Evolutionary conservation across 2,797 vertebrate genomes (phyloP).

Genomic region (Agapornis canus): DNA sequence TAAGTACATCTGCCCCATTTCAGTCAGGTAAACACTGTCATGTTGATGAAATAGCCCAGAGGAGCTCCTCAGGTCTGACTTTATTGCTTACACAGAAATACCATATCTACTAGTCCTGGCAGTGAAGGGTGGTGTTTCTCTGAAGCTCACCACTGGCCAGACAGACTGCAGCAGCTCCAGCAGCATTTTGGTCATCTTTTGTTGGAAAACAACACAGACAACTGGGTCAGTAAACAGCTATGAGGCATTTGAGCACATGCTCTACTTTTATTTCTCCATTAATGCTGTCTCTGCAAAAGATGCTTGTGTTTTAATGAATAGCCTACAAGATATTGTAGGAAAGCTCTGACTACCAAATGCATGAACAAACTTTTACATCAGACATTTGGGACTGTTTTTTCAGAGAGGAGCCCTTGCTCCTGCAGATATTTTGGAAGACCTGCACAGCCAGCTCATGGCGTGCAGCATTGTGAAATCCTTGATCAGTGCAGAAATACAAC

Average conservation of each 20-base stretch:
- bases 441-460: not conserved
- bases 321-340: not conserved
- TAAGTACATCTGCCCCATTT: slow-evolving; percentile 6
- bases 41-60: slow-evolving; percentile 22
- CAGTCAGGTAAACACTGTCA: slow-evolving; percentile 23
- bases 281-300: not conserved
- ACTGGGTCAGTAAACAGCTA: not conserved
- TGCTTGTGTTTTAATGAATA: not conserved
- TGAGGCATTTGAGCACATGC: not conserved
- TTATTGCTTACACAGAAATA: not conserved
- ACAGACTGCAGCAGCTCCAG: not conserved
- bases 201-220: not conserved
- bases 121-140: not conserved
- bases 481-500: not conserved
- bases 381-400: not conserved
- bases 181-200: not conserved
- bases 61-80: not conserved
- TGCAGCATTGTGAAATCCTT: not conserved
- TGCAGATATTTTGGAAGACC: not conserved
- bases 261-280: not conserved
- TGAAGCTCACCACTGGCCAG: not conserved
- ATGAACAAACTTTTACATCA: not conserved
- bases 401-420: not conserved
- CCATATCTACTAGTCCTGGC: not conserved
- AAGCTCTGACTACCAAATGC: not conserved